phyloP scores from a whole-genome alignment of 2,113 vertebrate species.

The Scortum barcoo region DNA sequence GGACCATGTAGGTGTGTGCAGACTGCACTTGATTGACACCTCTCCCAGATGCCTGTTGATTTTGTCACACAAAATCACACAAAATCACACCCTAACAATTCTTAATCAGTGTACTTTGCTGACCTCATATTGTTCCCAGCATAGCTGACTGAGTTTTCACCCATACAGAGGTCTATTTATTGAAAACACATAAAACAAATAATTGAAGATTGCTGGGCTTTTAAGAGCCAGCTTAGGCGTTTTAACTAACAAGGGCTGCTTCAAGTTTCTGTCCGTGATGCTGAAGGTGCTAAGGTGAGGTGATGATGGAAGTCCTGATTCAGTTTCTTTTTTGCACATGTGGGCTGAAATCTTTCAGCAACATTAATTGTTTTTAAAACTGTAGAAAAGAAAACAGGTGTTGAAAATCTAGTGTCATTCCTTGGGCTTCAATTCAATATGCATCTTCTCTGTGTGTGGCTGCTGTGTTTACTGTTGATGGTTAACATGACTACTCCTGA shows the following conservation, averaged over 20 bases:
- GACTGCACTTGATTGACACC: not conserved
- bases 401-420: not conserved
- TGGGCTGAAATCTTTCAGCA: not conserved
- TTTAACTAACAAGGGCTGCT: not conserved
- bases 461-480: not conserved
- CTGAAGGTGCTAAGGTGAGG: conserved; percentile 14
- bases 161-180: too few species aligned
- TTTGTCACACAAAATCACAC: not conserved
- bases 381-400: not conserved
- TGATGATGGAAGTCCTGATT: not conserved
- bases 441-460: not conserved
- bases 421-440: not conserved
- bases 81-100: not conserved
- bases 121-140: not conserved
- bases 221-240: not conserved
- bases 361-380: not conserved
- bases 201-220: not conserved
- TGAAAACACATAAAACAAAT: not conserved
- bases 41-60: not conserved
- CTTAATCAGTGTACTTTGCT: not conserved
- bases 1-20: not conserved
- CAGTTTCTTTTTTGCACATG: not conserved
- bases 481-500: not conserved
- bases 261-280: conserved; percentile 29
- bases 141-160: not conserved